Base-by-base conservation (phyloP, 2,797 vertebrate species). In the Darevskia nairensis region DNA sequence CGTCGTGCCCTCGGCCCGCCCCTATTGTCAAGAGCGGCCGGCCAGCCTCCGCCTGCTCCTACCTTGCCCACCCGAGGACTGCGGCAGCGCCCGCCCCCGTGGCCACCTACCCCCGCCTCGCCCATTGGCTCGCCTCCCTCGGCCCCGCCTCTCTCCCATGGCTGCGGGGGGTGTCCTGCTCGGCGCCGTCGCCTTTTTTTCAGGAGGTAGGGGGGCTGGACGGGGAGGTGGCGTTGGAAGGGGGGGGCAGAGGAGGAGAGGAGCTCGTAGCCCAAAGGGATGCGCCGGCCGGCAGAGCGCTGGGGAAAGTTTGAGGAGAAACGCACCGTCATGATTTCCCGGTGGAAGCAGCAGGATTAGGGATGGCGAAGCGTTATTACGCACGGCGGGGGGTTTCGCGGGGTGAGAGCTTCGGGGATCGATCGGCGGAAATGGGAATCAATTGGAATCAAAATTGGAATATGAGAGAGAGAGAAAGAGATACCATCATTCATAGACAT, bases 61-160 rank as follows among this genome's bases (percentile, higher is more conserved):
- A 27, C 80, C 78, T 80, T n/a, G 85, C 46, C 84, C 69, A 4
- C 41, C 17, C 17, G 21, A 9, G 59, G 59, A 64, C 46, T 39
- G 66, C 75, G 55, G 66, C 87, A 19, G 32, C 8, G 21, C 66
- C 80, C 86, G 61, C 86, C 75, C 72, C 32, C 72, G 35, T 9
- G 66, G 21, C 66, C 32, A 35, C 35, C 72, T 39, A 35, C 32
- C 32, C 35, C 80, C 80, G n/a, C 80, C 64, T 35, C 85, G n/a
- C 79, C 35, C 86, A 81, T 87, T 81, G 86, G 86, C 86, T 55
- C 13, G 35, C 79, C 86, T 39, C 5, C 25, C 61, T 6, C 75
- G 41, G 59, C n/a, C 69, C 39, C 82, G 55, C 68, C 88, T 8
- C 82, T 11, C 39, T 8, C 74, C 66, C 46, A 55, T 74, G 82